Evolutionary conservation across 2,113 vertebrate species (phyloP), one percentile per base, ranked within the genome.

Genomic region (Myrmecophaga tridactyla): DNA sequence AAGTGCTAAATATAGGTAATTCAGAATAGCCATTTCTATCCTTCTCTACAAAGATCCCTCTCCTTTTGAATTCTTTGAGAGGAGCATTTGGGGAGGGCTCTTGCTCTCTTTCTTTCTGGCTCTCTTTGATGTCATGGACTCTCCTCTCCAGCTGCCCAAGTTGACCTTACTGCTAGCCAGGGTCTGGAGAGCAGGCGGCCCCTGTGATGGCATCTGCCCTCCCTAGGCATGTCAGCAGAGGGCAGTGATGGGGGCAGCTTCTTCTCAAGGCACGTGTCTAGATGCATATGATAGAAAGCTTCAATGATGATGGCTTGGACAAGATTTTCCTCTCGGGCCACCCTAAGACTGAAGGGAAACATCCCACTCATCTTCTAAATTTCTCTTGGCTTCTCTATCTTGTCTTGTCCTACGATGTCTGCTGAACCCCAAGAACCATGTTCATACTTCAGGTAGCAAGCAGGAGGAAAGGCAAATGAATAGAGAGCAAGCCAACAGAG

Each of bases 1-100:
- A 96, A 92, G 65, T 17, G n/a, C 95, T 94, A 96, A 93, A 94
- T 91, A 89, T 89, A 96, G 96, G 60, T 23, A 3, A 23, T 41
- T 56, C 2, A 7, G 81, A 89, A 87, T 34, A 92, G 84, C 80
- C 84, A 70, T 75, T 56, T 86, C 72, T 18, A 43, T 27, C 46
- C 27, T 58, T 65, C 76, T 41, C 67, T 51, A 65, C 27, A 90
- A 53, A 75, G 73, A 17, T 43, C 34, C 1, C n/a, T 46, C 46
- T 81, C 41, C 51, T 17, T 88, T 5, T 23, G 46, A 77, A 62
- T 90, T 90, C 70, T 85, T 60, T 48, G 31, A 51, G 73, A 82
- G 41, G 41, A 63, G 18, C 11, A 10, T n/a, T 43, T 27, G 11
- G 23, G 3, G 62, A 21, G 29, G 9, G 18, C 10, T 73, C 11